Conservation (phyloP, 1,140 invertebrate species). For the Platyscapa corneri region DNA sequence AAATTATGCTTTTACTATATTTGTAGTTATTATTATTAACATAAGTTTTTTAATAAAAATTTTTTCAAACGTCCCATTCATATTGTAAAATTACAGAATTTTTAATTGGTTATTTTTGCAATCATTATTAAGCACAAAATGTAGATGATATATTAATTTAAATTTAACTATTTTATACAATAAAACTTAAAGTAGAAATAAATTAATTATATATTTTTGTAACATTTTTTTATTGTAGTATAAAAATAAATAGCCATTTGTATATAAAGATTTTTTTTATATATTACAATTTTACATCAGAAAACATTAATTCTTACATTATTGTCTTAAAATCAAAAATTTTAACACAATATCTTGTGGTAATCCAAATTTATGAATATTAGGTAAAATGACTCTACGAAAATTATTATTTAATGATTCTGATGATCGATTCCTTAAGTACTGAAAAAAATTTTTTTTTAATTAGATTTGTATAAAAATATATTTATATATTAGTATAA, state of each 20-base stretch:
- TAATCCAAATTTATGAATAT: constrained; percentile 21
- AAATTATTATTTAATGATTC: constrained; percentile 36
- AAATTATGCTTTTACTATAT: too few relatives aligned
- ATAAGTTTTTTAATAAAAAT: too few relatives aligned
- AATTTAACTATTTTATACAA: too few relatives aligned
- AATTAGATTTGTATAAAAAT: neutral
- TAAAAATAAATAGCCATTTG: neutral
- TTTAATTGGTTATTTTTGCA: too few relatives aligned
- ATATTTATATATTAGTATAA: neutral
- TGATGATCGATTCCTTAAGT: neutral
- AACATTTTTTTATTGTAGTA: neutral
- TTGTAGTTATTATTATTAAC: too few relatives aligned
- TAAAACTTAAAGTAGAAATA: neutral
- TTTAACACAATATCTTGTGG: neutral
- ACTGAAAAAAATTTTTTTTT: constrained; percentile 22
- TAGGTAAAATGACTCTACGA: constrained; percentile 16
- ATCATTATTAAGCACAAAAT: too few relatives aligned
- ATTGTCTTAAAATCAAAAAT: neutral
- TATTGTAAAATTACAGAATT: too few relatives aligned
- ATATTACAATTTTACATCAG: neutral
- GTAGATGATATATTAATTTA: too few relatives aligned
- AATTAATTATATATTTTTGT: neutral
- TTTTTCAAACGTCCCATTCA: too few relatives aligned
- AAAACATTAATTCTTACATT: neutral
- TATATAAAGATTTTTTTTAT: neutral